Evolutionary conservation across 2,888 invertebrate species (phyloP).

Genomic region (Trichopoda pennipes): DNA sequence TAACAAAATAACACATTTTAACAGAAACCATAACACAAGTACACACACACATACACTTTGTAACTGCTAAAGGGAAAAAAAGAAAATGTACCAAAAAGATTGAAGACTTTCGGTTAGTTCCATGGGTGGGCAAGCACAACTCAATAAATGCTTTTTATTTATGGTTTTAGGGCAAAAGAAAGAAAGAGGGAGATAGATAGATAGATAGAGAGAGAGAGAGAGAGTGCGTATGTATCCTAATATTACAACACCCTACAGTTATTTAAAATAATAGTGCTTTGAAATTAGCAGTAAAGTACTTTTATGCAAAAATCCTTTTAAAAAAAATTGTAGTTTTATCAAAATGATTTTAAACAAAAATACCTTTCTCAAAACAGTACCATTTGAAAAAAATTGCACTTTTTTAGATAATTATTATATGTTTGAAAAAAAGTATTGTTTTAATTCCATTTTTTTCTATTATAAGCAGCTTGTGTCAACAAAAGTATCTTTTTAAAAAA

Average conservation of each 20-base stretch:
- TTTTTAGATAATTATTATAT: too few species aligned
- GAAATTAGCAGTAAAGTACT: not conserved
- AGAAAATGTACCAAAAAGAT: not conserved
- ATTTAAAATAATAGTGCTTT: too few species aligned
- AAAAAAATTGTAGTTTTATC: not conserved
- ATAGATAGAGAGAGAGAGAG: not conserved
- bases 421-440: not conserved
- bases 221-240: not conserved
- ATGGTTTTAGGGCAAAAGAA: not conserved
- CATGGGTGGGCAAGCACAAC: conserved; percentile 9
- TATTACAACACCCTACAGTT: too few species aligned
- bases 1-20: conserved; percentile 6
- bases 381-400: too few species aligned
- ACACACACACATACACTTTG: not conserved
- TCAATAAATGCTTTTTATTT: conserved; percentile 17
- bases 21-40: too few species aligned
- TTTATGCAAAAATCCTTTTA: not conserved
- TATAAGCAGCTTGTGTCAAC: too few species aligned
- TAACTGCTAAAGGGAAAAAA: not conserved
- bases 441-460: not conserved
- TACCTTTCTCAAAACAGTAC: not conserved
- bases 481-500: too few species aligned
- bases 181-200: not conserved
- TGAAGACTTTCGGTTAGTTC: not conserved
- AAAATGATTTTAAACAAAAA: too few species aligned